phyloP scores from a whole-genome alignment of 2,113 vertebrate genomes.

The Rhabdornis inornatus region DNA sequence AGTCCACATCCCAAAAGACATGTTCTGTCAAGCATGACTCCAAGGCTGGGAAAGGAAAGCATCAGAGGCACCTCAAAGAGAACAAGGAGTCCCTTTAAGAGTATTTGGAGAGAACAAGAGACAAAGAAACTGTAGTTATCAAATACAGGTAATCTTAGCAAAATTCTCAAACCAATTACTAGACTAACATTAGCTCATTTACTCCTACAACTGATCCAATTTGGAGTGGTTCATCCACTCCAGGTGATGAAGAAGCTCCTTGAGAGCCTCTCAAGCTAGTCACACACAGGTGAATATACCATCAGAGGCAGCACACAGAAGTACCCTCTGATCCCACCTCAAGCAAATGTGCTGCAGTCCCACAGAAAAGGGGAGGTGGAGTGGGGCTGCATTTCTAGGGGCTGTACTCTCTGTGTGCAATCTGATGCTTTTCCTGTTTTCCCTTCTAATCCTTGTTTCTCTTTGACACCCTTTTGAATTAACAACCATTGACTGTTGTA shows the following conservation, averaged over 20 bases:
- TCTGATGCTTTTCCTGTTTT: neutral
- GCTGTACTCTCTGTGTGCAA: accelerated
- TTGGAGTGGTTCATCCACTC: neutral
- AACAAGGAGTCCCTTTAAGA: neutral
- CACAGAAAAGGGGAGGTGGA: neutral
- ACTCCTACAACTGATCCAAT: neutral
- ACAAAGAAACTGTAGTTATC: neutral
- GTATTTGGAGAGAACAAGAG: neutral
- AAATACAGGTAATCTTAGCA: neutral
- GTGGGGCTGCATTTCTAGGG: neutral
- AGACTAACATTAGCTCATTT: neutral
- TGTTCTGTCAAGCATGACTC: neutral
- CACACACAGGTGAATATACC: neutral
- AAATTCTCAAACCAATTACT: neutral
- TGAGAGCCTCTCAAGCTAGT: neutral
- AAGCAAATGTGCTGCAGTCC: neutral
- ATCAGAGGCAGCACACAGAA: neutral
- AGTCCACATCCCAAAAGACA: neutral
- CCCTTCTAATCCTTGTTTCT: neutral
- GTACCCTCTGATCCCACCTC: neutral
- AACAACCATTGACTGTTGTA: accelerated
- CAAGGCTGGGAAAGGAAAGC: neutral
- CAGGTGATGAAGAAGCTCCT: neutral
- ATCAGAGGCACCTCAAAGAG: neutral
- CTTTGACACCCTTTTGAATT: neutral